These are phyloP conservation scores for Manis crassicaudata DNA, from an alignment of 2,797 vertebrate genomes.

Conservation along the genomic window DNA sequence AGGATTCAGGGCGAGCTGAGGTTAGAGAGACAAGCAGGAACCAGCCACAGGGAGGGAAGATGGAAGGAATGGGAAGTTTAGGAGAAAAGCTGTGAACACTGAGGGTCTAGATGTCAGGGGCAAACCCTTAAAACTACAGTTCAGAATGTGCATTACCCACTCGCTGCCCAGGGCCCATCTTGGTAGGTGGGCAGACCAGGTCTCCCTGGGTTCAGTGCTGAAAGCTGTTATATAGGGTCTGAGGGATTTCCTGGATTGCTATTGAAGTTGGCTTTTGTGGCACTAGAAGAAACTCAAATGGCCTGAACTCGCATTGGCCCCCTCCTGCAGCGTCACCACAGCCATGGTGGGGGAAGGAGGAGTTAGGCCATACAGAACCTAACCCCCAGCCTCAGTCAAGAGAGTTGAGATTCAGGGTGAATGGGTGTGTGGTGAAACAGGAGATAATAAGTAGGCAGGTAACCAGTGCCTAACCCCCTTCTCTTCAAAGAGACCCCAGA, in stretches of 20 bases:
- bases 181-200: background rate
- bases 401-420: background rate
- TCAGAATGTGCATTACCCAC: background rate
- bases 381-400: background rate
- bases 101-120: background rate
- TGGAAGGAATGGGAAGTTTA: background rate
- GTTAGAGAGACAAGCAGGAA: background rate
- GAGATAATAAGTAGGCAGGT: background rate
- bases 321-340: background rate
- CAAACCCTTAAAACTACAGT: background rate
- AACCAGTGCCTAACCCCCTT: background rate
- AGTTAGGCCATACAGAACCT: background rate
- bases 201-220: background rate
- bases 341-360: background rate
- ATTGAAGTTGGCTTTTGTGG: background rate
- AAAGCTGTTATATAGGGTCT: background rate
- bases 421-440: background rate
- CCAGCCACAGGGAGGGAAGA: background rate
- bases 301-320: background rate
- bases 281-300: background rate
- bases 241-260: background rate
- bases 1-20: background rate
- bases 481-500: background rate
- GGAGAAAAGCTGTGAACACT: background rate
- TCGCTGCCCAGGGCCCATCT: background rate